Evolutionary conservation across 2,888 invertebrate species (phyloP).

Genomic region (Schizotus pectinicornis): DNA sequence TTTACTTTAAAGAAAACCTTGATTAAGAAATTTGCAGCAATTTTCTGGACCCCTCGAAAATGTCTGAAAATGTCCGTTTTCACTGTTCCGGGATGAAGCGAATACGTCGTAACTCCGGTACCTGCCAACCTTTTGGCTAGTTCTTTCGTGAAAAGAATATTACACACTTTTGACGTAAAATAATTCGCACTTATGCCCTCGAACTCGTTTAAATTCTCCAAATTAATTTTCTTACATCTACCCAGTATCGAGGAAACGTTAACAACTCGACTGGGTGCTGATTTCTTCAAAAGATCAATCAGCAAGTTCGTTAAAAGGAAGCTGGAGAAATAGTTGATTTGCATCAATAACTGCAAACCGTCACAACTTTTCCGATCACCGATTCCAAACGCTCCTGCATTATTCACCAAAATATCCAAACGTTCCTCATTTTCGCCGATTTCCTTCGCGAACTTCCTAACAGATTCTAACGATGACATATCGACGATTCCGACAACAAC

Average conservation of each 20-base stretch:
- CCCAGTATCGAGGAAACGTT: conserved; percentile 32
- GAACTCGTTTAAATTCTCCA: conserved; percentile 36
- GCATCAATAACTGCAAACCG: conserved; percentile 68
- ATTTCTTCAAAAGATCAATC: conserved; percentile 56
- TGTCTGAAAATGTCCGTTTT: conserved; percentile 4
- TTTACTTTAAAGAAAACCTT: conserved; percentile 1
- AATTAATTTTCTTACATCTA: conserved; percentile 28
- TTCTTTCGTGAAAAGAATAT: conserved; percentile 40
- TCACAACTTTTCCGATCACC: conserved; percentile 62
- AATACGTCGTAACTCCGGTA: conserved; percentile 27
- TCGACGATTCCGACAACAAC: conserved; percentile 59
- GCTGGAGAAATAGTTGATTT: conserved; percentile 74
- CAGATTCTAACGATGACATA: conserved; percentile 61
- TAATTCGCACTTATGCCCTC: conserved; percentile 29
- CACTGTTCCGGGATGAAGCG: conserved; percentile 36
- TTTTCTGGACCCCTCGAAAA: not conserved
- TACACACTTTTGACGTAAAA: conserved; percentile 40
- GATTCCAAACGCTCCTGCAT: conserved; percentile 65
- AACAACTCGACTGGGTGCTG: conserved; percentile 32
- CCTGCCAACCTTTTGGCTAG: conserved; percentile 27
- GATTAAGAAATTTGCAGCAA: not conserved
- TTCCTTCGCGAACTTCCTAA: conserved; percentile 67
- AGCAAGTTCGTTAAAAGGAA: conserved; percentile 73
- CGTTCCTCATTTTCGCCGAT: conserved; percentile 62
- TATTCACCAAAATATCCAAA: conserved; percentile 70